Conservation (phyloP, 2,113 vertebrate species). For the Lophius piscatorius region DNA sequence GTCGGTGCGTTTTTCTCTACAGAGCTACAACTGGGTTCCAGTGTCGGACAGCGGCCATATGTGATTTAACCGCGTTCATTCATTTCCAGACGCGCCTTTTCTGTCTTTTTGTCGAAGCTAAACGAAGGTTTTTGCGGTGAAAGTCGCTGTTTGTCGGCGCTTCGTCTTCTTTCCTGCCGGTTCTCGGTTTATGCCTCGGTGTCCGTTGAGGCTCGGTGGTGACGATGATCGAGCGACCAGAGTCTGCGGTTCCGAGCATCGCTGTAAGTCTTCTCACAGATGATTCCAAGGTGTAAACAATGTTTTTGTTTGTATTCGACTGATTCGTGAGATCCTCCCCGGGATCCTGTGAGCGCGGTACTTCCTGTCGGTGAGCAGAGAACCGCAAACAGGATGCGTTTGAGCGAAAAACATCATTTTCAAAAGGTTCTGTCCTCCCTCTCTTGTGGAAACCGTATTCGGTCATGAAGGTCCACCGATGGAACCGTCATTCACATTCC, state of each 20-base stretch:
- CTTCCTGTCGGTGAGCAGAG: background rate
- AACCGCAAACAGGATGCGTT: no score
- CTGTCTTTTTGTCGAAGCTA: background rate
- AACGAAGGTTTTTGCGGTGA: fast-evolving
- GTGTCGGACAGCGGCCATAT: slow-evolving; percentile 39
- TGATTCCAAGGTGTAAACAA: fast-evolving
- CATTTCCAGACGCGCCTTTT: background rate
- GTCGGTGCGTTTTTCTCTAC: slow-evolving; percentile 5
- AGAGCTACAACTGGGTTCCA: slow-evolving; percentile 12
- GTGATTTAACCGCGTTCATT: slow-evolving; percentile 57
- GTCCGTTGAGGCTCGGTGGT: slow-evolving; percentile 64
- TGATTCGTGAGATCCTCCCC: no score
- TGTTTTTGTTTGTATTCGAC: fast-evolving
- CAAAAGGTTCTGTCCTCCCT: no score
- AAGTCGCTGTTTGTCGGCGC: background rate
- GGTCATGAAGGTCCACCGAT: no score
- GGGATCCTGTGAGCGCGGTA: no score
- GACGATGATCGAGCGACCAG: slow-evolving; percentile 83
- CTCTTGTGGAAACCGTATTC: no score
- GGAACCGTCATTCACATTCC: no score
- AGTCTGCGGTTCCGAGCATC: slow-evolving; percentile 78
- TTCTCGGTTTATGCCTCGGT: slow-evolving; percentile 56
- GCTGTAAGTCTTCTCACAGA: slow-evolving; percentile 72
- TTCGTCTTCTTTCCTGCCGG: slow-evolving; percentile 17
- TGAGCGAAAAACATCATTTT: no score